Evolutionary conservation across 2,113 vertebrate genomes (phyloP), one percentile per base, ranked within the genome.

Genomic region (Pyrgilauda ruficollis): DNA sequence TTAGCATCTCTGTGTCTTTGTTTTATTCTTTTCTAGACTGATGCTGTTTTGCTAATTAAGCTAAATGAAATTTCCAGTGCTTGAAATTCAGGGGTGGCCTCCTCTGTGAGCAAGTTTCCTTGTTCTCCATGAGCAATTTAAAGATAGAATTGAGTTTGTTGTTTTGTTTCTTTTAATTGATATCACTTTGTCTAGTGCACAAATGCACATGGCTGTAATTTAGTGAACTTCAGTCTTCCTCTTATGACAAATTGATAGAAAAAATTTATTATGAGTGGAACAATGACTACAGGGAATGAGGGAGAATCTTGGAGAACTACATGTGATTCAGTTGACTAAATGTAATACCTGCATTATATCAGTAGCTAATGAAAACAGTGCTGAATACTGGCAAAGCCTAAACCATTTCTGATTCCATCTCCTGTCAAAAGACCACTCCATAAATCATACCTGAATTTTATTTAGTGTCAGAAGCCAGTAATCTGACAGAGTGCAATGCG

Each of bases 251-350:
- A 98, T 89, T 98, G 97, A 98, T 97, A 96, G 96, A 96, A 97
- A 98, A 98, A 97, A 97, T 98, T 98, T 98, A 97, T 98, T 98
- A 97, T 97, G 95, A 98, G 97, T 97, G 76, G 93, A 98, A 98
- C 97, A 97, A 96, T 97, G 97, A 98, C 97, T 98, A 98, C 94
- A 96, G 98, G 97, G 97, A 97, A 86, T 94, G 92, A 95, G 91
- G 92, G 90, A 95, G 97, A 98, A 94, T 96, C 96, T 97, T 94
- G n/a, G 93, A 95, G 97, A 96, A 95, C 95, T 96, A 90, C 95
- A 97, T 31, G 21, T 98, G 98, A 98, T 97, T 97, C 26, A 15
- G 97, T 97, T 98, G 98, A 97, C 97, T 98, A 98, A 98, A 98
- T 97, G 97, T 96, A 98, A 98, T 98, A 96, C 94, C 96, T 97